Percentiles rank a stretch among this genome's conserved stretches.
Conservation (phyloP, 2,888 invertebrate genomes). For the Zaprionus obscuricornis region DNA sequence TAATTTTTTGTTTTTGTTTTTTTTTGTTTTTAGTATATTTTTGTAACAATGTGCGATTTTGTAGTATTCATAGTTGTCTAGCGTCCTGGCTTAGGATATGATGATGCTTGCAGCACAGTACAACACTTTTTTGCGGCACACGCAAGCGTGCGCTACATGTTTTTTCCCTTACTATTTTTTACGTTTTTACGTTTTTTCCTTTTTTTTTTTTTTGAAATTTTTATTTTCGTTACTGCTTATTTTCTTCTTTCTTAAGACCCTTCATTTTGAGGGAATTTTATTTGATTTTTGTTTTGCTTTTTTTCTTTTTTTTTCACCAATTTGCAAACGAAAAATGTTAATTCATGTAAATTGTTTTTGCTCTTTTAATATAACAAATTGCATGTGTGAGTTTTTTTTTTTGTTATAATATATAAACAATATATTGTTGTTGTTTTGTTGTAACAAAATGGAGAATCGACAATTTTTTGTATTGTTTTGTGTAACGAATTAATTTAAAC, state of each 20-base stretch:
- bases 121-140: slow-evolving; percentile 59
- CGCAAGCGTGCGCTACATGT: no score
- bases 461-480: slow-evolving; percentile 31
- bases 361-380: slow-evolving; percentile 36
- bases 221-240: no score
- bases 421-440: slow-evolving; percentile 22
- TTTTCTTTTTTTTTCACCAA: slow-evolving; percentile 20
- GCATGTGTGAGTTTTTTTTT: slow-evolving; percentile 27
- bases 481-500: slow-evolving; percentile 45
- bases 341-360: slow-evolving; percentile 21
- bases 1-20: slow-evolving; percentile 19
- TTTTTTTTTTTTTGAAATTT: no score
- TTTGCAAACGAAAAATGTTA: slow-evolving; percentile 41
- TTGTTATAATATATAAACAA: slow-evolving; percentile 57
- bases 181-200: no score
- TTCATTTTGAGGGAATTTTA: no score
- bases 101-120: slow-evolving; percentile 69
- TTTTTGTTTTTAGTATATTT: slow-evolving; percentile 20
- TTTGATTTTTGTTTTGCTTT: no score
- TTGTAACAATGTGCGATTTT: slow-evolving; percentile 64
- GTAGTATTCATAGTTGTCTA: slow-evolving; percentile 42
- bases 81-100: slow-evolving; percentile 33
- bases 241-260: no score
- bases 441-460: slow-evolving; percentile 58
- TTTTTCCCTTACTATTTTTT: no score